These are phyloP conservation scores for Zootermopsis nevadensis DNA, from an alignment of 2,888 invertebrate species.

Conservation along the genomic window DNA sequence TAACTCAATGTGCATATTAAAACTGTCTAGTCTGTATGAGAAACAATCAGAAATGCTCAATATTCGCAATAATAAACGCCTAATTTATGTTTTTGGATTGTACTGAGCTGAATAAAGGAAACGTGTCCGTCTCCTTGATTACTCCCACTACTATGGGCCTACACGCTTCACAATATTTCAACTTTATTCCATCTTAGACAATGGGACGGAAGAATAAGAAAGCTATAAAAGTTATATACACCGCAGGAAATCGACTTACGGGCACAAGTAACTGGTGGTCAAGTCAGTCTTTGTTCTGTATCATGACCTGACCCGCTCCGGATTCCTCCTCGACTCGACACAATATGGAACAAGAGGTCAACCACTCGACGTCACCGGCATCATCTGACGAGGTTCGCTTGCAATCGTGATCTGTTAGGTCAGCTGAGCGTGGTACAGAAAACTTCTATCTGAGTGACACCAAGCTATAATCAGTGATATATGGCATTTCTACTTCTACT, in stretches of 20 bases:
- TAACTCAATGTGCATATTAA: no score
- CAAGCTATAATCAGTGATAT: neutral
- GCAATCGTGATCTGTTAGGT: constrained; percentile 28
- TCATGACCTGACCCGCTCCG: constrained; percentile 33
- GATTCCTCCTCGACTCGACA: neutral
- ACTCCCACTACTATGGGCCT: no score
- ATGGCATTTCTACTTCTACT: neutral
- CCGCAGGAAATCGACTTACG: neutral
- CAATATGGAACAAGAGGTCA: constrained; percentile 34
- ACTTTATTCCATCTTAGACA: neutral
- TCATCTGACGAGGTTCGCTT: neutral
- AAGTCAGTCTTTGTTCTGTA: constrained; percentile 26
- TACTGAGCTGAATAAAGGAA: neutral
- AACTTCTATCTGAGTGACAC: constrained; percentile 1
- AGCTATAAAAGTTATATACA: neutral
- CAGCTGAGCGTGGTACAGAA: neutral
- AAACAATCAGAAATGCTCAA: no score
- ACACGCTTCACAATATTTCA: neutral
- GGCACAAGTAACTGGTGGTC: constrained; percentile 4
- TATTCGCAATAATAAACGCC: no score
- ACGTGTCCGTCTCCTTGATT: neutral
- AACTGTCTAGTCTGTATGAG: no score
- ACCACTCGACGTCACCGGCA: neutral
- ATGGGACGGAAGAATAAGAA: neutral
- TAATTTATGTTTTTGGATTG: no score